A percentile compares a stretch with the other conserved stretches of the same genome.
Evolutionary conservation across 2,797 vertebrate genomes (phyloP).

Genomic region (Sorex maritimensis): DNA sequence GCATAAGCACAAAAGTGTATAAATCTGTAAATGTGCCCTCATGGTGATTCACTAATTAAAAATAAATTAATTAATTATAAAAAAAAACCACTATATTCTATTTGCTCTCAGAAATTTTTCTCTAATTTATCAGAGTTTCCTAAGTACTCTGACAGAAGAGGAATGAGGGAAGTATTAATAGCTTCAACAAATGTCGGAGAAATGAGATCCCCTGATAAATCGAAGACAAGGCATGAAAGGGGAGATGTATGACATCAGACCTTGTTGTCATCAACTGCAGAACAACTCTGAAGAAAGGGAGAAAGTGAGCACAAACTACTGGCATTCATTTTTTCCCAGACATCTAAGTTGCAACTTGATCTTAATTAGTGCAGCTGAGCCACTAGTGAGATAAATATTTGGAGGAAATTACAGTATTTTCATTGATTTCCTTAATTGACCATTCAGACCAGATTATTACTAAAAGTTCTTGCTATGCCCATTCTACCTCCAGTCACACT

Average conservation of each 20-base stretch:
- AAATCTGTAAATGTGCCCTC: too few species aligned
- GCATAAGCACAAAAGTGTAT: too few species aligned
- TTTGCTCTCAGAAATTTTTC: slow-evolving; percentile 51
- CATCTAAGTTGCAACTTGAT: not conserved
- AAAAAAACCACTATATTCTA: slow-evolving; percentile 26
- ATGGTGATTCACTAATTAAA: too few species aligned
- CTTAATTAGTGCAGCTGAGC: slow-evolving; percentile 59
- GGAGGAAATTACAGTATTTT: slow-evolving; percentile 39
- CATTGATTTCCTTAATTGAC: slow-evolving; percentile 26
- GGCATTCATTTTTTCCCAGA: slow-evolving; percentile 24
- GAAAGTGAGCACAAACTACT: slow-evolving; percentile 67
- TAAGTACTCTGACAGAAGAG: slow-evolving; percentile 73
- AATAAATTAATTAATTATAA: too few species aligned
- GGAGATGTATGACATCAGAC: slow-evolving; percentile 71
- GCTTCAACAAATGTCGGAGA: slow-evolving; percentile 81
- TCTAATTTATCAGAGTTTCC: slow-evolving; percentile 57
- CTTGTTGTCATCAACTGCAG: slow-evolving; percentile 74
- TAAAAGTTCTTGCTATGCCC: not conserved
- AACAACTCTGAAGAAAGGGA: slow-evolving; percentile 13
- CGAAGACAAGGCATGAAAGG: slow-evolving; percentile 31
- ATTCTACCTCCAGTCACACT: not conserved
- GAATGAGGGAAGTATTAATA: slow-evolving; percentile 71
- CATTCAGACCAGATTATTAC: not conserved
- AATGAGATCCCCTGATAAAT: slow-evolving; percentile 66
- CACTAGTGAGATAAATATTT: not conserved